A percentile compares a stretch with the other conserved stretches of the same genome.
These are phyloP conservation scores for Ceyx erithaca DNA, from an alignment of 2,797 vertebrate genomes.

Conservation along the genomic window DNA sequence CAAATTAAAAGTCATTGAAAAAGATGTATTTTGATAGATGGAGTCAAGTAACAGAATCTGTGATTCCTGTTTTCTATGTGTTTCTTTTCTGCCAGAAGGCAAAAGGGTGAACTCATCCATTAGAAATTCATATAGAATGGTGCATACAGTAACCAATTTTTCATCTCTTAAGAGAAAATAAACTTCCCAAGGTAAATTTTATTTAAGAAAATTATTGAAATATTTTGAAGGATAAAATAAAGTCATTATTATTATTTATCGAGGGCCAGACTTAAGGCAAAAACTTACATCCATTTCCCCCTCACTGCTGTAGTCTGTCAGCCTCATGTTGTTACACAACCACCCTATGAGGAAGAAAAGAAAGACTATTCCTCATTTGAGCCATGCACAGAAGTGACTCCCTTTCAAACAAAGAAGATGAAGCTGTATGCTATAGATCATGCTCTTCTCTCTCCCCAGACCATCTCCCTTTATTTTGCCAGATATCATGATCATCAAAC, in stretches of 20 bases:
- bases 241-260: not conserved
- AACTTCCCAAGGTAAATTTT: not conserved
- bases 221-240: not conserved
- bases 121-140: not conserved
- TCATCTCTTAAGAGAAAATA: not conserved
- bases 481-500: not conserved
- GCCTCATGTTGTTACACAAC: not conserved
- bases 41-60: not conserved
- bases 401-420: not conserved
- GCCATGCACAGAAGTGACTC: not conserved
- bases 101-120: not conserved
- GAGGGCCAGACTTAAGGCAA: not conserved
- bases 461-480: not conserved
- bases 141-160: not conserved
- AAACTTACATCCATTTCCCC: not conserved
- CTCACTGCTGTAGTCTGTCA: not conserved
- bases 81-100: not conserved
- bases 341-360: not conserved
- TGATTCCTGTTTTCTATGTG: not conserved
- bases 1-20: not conserved
- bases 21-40: not conserved
- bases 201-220: not conserved
- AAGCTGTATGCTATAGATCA: not conserved
- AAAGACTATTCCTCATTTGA: conserved; percentile 4
- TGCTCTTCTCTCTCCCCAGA: not conserved